phyloP scores from a whole-genome alignment of 2,797 vertebrate genomes.

The Alfaro cultratus region DNA sequence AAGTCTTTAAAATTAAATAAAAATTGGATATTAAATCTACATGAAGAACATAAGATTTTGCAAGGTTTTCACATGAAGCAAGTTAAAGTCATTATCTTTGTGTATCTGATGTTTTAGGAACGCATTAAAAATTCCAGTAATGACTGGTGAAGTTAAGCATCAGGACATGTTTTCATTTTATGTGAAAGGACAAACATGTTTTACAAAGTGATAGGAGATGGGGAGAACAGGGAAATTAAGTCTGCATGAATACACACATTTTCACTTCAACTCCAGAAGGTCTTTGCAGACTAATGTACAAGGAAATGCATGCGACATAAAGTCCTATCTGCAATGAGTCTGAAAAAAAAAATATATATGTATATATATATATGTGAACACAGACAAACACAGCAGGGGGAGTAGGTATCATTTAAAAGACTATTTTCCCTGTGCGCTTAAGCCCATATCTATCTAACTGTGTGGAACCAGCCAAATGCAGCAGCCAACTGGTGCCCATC shows the following conservation, averaged over 20 bases:
- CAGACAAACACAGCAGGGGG: conserved; percentile 43
- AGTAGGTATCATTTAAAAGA: conserved; percentile 78
- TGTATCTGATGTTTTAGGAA: conserved; percentile 59
- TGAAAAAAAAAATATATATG: conserved; percentile 25
- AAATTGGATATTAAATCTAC: not conserved
- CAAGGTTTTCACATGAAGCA: conserved; percentile 57
- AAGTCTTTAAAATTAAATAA: not conserved
- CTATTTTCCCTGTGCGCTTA: conserved; percentile 72
- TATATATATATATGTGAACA: conserved; percentile 17
- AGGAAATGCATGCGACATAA: conserved; percentile 28
- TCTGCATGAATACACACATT: conserved; percentile 60
- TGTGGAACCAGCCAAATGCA: conserved; percentile 83
- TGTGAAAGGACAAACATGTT: conserved; percentile 58
- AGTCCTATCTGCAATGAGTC: conserved; percentile 34
- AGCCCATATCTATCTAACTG: conserved; percentile 82
- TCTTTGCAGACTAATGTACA: conserved; percentile 29
- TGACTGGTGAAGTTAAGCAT: conserved; percentile 66
- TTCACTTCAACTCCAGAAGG: conserved; percentile 17
- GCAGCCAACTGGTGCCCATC: conserved; percentile 82
- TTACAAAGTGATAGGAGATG: conserved; percentile 45
- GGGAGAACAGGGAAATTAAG: conserved; percentile 65
- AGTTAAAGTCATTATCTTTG: conserved; percentile 44
- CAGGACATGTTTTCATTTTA: conserved; percentile 68
- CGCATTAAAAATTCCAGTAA: conserved; percentile 67
- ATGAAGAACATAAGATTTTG: not conserved